Evolutionary conservation across 2,797 vertebrate species (phyloP), one percentile per base, ranked within the genome.

Genomic region (Bovichtus variegatus): DNA sequence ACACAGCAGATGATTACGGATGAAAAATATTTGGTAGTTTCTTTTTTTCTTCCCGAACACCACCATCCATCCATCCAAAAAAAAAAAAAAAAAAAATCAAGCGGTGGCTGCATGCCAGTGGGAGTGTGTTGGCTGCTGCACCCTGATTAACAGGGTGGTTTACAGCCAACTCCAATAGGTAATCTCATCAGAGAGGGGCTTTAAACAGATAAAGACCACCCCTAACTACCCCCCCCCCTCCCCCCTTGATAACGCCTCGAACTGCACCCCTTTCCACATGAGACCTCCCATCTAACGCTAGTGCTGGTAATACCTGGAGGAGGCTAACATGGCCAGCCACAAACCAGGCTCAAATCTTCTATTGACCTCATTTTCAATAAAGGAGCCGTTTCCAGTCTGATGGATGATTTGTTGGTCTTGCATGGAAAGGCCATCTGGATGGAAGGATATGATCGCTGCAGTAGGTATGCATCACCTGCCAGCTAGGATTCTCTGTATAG

Each of bases 321-420:
- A 87, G 62, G 78, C 87, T 66, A 83, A 90, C 82, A 74, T 49
- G 82, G 86, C 85, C 83, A 86, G 81, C 82, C 85, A 66, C 87
- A 92, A 93, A 94, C 92, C 88, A 93, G 91, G 94, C 93, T 93
- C 91, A 93, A 95, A 92, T 94, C 95, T 96, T 95, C 95, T 95
- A 94, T 96, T 96, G 96, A 96, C 95, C 87, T 88, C 93, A 91
- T 96, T 97, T 97, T 96, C 96, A 96, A 95, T 94, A 92, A 94
- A 91, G 92, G 89, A 93, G 90, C 90, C 87, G 81, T 93, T 96
- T 96, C 86, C 92, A 90, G 91, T 96, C 55, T 82, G 85, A 94
- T 95, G 81, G 85, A 93, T 92, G 94, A 96, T 96, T 95, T 79
- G 80, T 88, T 94, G 92, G 91, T 94, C 84, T 89, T 91, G 92